Evolutionary conservation across 2,797 vertebrate species (phyloP), one percentile per base, ranked within the genome.

Genomic region (Phataginus tetradactyla): DNA sequence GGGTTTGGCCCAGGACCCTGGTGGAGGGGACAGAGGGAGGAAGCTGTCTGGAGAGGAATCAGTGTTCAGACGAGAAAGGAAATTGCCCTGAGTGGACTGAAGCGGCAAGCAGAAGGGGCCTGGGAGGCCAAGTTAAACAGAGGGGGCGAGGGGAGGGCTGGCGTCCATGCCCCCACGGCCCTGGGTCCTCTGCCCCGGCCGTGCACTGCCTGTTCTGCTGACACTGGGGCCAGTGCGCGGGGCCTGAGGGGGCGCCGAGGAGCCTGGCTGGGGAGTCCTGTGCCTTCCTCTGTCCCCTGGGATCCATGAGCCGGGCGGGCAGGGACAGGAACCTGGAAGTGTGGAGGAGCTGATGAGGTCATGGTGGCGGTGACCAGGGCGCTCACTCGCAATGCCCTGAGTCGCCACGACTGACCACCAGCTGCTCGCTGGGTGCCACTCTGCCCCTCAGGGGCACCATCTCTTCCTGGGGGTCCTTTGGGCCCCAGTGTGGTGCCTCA

Each of bases 71-170:
- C 37, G 0, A 7, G 92, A 98, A 74, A 98, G 97, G 97, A 97
- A 98, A 98, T 96, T 95, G 96, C 93, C 81, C 11, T 8, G 29
- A 45, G 95, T 68, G 75, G 75, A 71, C 18, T 90, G 97, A 72
- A 59, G 80, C 0, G 42, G 86, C 72, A 55, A 77, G 75, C 84
- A 68, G 80, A 14, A 66, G 87, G 49, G 80, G 18, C 80, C 84
- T 77, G 77, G 51, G 7, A 0, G 27, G 96, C 94, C 92, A 96
- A 86, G 95, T 32, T 39, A 87, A 97, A 93, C 1, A 64, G 6
- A 34, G 61, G 27, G 20, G 66, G 53, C 0, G 0, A 14, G 32
- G 29, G 45, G 23, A 1, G 5, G 25, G 29, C 11, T 1, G 34
- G 69, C 32, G 63, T 10, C 45, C 1, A 0, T 0, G 11, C 3